A percentile compares a stretch with the other conserved stretches of the same genome.
Conservation (phyloP, 2,113 vertebrate species). For the Oreochromis tanganicae region DNA sequence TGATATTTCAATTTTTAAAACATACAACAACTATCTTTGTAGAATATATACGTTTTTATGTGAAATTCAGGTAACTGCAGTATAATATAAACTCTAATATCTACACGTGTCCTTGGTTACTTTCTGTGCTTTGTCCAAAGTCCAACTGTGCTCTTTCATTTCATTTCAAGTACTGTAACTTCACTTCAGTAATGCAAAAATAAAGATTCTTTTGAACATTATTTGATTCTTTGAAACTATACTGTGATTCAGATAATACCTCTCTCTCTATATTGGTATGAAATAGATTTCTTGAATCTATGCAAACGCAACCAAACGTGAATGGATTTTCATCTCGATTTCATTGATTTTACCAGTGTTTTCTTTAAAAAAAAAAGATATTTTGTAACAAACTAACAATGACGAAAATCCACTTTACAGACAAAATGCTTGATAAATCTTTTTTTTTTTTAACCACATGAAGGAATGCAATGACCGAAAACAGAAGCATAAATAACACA, state of each 20-base stretch:
- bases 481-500: not conserved
- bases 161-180: not conserved
- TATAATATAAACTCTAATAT: not conserved
- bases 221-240: not conserved
- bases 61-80: not conserved
- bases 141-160: not conserved
- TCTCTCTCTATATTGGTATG: not conserved
- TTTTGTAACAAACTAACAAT: not conserved
- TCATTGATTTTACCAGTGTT: not conserved
- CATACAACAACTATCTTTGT: not conserved
- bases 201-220: not conserved
- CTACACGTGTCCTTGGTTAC: not conserved
- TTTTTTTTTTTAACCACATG: not conserved
- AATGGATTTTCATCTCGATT: not conserved
- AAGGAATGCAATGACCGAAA: constrained; percentile 15
- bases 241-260: not conserved
- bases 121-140: constrained; percentile 19
- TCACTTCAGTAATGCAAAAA: not conserved
- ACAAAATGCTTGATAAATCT: not conserved
- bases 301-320: not conserved
- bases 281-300: not conserved
- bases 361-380: not conserved
- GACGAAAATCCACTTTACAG: not conserved
- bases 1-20: not conserved
- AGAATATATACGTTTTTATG: not conserved